These are phyloP conservation scores for Chrysoperla carnea DNA, from an alignment of 1,140 invertebrate genomes.

Conservation along the genomic window DNA sequence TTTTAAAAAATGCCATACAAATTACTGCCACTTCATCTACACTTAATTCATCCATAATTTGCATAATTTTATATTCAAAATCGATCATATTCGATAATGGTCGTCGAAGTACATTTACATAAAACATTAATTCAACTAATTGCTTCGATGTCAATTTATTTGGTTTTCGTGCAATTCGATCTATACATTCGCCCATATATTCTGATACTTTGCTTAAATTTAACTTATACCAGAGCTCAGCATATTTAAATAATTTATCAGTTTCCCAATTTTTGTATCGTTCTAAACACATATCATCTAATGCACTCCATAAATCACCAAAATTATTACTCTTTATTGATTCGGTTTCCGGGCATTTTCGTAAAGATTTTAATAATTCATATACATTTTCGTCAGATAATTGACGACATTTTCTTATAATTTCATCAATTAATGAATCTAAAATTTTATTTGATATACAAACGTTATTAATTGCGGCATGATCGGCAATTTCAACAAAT, in stretches of 20 bases:
- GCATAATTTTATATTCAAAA: conserved; percentile 27
- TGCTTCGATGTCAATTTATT: conserved; percentile 25
- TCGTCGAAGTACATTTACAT: conserved; percentile 25
- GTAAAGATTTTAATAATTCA: conserved; percentile 17
- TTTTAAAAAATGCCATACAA: conserved; percentile 41
- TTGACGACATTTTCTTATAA: conserved; percentile 21
- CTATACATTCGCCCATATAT: conserved; percentile 25
- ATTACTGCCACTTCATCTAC: conserved; percentile 34
- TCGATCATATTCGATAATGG: conserved; percentile 30
- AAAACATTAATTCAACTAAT: conserved; percentile 33
- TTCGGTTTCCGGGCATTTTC: conserved; percentile 17
- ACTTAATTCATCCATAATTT: conserved; percentile 24
- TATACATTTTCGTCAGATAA: conserved; percentile 24
- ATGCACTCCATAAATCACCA: conserved; percentile 29
- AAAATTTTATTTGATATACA: conserved; percentile 20
- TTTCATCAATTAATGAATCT: conserved; percentile 20
- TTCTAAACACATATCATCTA: conserved; percentile 30
- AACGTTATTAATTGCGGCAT: conserved; percentile 18
- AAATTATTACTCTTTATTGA: conserved; percentile 21
- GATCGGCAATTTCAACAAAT: conserved; percentile 1
- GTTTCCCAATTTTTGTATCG: conserved; percentile 20
- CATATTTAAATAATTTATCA: conserved; percentile 24
- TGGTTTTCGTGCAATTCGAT: conserved; percentile 24
- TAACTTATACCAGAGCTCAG: conserved; percentile 30
- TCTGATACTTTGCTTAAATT: conserved; percentile 17